Conservation (phyloP, 2,797 vertebrate genomes). For the Odontamblyopus rebecca region DNA sequence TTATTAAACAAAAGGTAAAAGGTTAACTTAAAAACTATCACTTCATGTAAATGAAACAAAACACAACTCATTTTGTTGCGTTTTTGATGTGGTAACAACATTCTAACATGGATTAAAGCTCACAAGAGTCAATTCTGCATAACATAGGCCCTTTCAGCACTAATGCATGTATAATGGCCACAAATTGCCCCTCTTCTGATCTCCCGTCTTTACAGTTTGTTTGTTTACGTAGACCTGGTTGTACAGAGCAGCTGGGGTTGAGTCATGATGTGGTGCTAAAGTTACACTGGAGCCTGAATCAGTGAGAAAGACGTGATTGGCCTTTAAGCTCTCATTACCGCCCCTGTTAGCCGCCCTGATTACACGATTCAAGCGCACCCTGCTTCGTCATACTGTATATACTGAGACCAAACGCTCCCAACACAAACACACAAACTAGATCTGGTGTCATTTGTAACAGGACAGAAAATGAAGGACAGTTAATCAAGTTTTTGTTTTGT, state of each 20-base stretch:
- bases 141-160: too few relatives aligned
- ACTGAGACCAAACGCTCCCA: background rate
- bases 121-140: too few relatives aligned
- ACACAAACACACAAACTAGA: background rate
- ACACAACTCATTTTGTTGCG: too few relatives aligned
- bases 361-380: slow-evolving; percentile 22
- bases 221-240: slow-evolving; percentile 38
- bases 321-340: slow-evolving; percentile 47
- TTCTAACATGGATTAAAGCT: too few relatives aligned
- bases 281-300: slow-evolving; percentile 23
- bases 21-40: too few relatives aligned
- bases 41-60: too few relatives aligned
- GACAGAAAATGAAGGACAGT: background rate
- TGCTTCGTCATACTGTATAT: background rate
- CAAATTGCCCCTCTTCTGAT: background rate
- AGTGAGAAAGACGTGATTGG: slow-evolving; percentile 37
- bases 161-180: too few relatives aligned
- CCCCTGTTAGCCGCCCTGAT: slow-evolving; percentile 36
- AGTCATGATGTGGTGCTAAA: slow-evolving; percentile 50
- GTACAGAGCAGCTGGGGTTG: slow-evolving; percentile 50
- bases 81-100: too few relatives aligned
- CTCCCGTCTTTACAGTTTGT: slow-evolving; percentile 1
- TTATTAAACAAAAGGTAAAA: too few relatives aligned
- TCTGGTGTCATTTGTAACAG: background rate
- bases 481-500: background rate